Conservation (phyloP, 2,797 vertebrate genomes). For the Gymnodraco acuticeps region DNA sequence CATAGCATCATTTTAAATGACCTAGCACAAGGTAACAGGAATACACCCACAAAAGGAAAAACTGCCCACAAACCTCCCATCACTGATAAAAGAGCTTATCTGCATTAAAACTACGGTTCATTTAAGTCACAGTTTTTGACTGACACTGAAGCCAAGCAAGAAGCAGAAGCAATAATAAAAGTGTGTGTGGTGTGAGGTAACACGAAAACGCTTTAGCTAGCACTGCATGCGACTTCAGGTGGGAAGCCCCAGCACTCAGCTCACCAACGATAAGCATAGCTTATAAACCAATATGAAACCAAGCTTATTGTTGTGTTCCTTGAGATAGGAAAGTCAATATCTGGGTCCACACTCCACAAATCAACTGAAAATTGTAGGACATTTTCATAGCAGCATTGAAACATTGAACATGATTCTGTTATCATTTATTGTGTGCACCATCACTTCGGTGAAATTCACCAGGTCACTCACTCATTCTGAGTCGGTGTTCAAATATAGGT, state of each 20-base stretch:
- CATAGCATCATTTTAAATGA: conserved; percentile 10
- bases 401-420: not conserved
- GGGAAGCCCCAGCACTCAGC: conserved; percentile 5
- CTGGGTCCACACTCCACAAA: conserved; percentile 18
- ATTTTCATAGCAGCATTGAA: conserved; percentile 21
- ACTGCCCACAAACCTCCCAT: not conserved
- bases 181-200: conserved; percentile 8
- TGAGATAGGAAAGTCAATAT: conserved; percentile 28
- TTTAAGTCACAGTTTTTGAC: conserved; percentile 20
- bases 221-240: conserved; percentile 9
- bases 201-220: conserved; percentile 36
- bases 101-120: conserved; percentile 16
- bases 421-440: not conserved
- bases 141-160: conserved; percentile 35
- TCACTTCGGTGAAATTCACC: conserved; percentile 7
- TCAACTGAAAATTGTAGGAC: not conserved
- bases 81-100: conserved; percentile 14
- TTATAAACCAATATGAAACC: conserved; percentile 15
- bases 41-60: not conserved
- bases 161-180: conserved; percentile 45
- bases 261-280: conserved; percentile 8
- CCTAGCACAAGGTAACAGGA: not conserved
- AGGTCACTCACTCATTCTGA: conserved; percentile 10
- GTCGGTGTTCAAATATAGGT: conserved; percentile 11
- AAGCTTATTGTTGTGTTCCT: conserved; percentile 8